Evolutionary conservation across 2,888 invertebrate genomes (phyloP).

Genomic region (Xanthorhoe spadicearia): DNA sequence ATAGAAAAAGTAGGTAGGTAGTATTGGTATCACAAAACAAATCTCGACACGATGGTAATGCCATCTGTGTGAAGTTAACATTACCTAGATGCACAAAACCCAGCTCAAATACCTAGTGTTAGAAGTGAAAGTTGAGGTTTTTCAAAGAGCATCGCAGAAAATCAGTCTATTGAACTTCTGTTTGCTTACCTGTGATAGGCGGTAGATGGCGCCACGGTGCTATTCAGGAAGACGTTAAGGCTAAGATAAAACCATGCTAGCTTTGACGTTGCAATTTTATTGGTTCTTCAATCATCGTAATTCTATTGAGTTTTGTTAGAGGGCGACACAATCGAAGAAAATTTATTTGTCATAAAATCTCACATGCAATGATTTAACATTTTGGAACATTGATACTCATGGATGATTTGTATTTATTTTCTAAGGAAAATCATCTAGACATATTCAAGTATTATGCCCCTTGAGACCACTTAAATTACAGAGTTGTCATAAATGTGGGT

Average conservation of each 20-base stretch:
- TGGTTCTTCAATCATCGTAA: not conserved
- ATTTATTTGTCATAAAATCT: not conserved
- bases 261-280: not conserved
- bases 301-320: conserved; percentile 8
- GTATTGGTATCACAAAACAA: not conserved
- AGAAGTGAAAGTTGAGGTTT: not conserved
- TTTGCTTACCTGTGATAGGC: not conserved
- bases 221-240: not conserved
- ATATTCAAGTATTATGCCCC: too few species aligned
- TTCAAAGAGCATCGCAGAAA: not conserved
- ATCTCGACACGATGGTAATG: not conserved
- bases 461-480: too few species aligned
- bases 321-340: conserved; percentile 1
- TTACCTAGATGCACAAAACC: not conserved
- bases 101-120: not conserved
- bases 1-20: too few species aligned
- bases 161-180: not conserved
- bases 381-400: too few species aligned
- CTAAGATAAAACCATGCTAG: not conserved
- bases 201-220: conserved; percentile 18
- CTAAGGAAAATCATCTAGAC: too few species aligned
- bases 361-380: too few species aligned
- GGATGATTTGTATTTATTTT: too few species aligned
- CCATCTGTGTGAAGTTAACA: conserved; percentile 17
- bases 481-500: too few species aligned